Conservation (phyloP, 2,113 vertebrate species). For the Neogobius melanostomus region DNA sequence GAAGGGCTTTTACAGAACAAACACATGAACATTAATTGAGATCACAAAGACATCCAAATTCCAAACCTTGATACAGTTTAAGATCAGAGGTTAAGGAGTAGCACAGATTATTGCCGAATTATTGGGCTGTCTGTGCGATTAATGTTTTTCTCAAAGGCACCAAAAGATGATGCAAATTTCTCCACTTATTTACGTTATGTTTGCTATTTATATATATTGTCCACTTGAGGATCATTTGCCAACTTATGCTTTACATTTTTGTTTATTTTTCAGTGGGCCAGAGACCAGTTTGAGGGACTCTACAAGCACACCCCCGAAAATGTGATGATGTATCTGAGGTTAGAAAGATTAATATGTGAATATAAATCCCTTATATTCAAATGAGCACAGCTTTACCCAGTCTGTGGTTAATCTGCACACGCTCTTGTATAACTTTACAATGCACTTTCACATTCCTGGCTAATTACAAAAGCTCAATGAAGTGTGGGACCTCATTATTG, state of each 20-base stretch:
- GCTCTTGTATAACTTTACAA: constrained; percentile 20
- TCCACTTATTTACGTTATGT: not conserved
- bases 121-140: too few relatives aligned
- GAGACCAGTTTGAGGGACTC: constrained; percentile 79
- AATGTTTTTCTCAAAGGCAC: too few relatives aligned
- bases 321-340: constrained; percentile 75
- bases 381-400: not conserved
- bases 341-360: constrained; percentile 20
- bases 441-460: constrained; percentile 33
- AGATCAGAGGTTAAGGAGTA: too few relatives aligned
- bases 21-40: too few relatives aligned
- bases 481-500: constrained; percentile 42
- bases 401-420: constrained; percentile 8
- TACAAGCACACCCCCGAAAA: constrained; percentile 77
- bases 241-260: not conserved
- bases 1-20: too few relatives aligned
- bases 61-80: too few relatives aligned
- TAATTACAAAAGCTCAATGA: constrained; percentile 43
- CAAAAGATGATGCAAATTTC: too few relatives aligned
- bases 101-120: too few relatives aligned
- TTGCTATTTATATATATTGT: not conserved
- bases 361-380: constrained; percentile 6
- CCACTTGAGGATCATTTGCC: too few relatives aligned
- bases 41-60: too few relatives aligned
- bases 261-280: constrained; percentile 74